Evolutionary conservation across 2,113 vertebrate genomes (phyloP), one percentile per base, ranked within the genome.

Genomic region (Ptychochromis oligacanthus): DNA sequence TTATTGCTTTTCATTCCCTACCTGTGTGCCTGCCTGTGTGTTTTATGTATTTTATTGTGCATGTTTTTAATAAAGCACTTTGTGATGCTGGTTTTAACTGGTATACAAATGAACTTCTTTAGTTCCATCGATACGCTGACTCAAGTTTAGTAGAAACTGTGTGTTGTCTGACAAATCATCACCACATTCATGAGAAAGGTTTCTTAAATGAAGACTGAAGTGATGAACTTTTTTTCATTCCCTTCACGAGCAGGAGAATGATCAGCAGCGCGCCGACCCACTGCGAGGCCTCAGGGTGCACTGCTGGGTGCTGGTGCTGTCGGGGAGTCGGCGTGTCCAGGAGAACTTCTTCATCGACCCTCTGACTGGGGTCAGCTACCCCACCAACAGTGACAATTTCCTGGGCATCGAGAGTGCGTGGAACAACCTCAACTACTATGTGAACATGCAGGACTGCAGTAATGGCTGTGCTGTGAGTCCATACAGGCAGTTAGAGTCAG

Each of bases 361-460:
- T 0, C 94, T 99, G 75, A 97, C 96, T 0, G 97, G 95, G 0
- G 92, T 84, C 17, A 92, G 95, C 83, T 97, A 95, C 88, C 46
- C 87, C 65, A 95, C 96, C 1, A 77, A 7, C 0, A 91, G 96
- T 0, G 79, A 92, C 0, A 70, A 82, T 75, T 99, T 99, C 93
- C 96, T 99, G 82, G 98, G 97, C 24, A 95, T 99, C 0, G 98
- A 99, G 93, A 97, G 97, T 18, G 4, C 96, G 75, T 99, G 98
- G 98, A 99, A 99, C 94, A 94, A 98, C 43, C 92, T 80, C 67
- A 99, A 99, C 94, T 98, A 97, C 92, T 99, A 97, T 94, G 90
- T 97, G 85, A 99, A 99, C 94, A 97, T 97, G 96, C 98, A 99
- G 93, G 96, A 98, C 90, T 99, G 98, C 80, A 79, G 93, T 6